phyloP scores from a whole-genome alignment of 2,797 vertebrate genomes.

The Loriculus beryllinus region DNA sequence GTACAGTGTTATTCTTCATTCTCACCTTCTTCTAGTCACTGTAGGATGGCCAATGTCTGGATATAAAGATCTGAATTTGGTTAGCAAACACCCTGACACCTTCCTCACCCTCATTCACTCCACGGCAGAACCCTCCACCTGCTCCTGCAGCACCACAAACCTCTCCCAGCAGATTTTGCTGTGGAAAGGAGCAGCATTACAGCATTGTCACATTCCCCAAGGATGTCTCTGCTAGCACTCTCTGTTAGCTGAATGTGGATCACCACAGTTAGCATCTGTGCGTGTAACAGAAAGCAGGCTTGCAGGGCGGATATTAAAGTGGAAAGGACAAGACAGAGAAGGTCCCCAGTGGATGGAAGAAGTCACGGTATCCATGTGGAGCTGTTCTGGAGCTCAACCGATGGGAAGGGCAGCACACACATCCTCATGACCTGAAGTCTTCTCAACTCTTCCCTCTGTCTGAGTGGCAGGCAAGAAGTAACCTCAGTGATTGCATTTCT shows the following conservation, averaged over 20 bases:
- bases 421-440: not conserved
- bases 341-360: not conserved
- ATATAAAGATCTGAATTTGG: not conserved
- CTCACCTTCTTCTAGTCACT: not conserved
- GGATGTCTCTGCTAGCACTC: not conserved
- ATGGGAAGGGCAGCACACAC: not conserved
- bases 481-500: constrained; percentile 53
- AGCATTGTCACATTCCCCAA: not conserved
- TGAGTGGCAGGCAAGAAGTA: constrained; percentile 34
- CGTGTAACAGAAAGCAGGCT: not conserved
- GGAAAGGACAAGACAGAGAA: not conserved
- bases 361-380: not conserved
- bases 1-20: not conserved
- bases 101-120: not conserved
- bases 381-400: not conserved
- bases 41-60: not conserved
- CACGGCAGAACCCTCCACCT: not conserved
- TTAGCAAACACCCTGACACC: not conserved
- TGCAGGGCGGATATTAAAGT: not conserved
- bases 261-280: not conserved
- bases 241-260: not conserved
- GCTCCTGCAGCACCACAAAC: not conserved
- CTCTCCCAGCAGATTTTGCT: not conserved
- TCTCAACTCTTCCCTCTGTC: not conserved
- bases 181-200: not conserved